phyloP scores from a whole-genome alignment of 2,113 vertebrate species.

The Bostrychus sinensis region DNA sequence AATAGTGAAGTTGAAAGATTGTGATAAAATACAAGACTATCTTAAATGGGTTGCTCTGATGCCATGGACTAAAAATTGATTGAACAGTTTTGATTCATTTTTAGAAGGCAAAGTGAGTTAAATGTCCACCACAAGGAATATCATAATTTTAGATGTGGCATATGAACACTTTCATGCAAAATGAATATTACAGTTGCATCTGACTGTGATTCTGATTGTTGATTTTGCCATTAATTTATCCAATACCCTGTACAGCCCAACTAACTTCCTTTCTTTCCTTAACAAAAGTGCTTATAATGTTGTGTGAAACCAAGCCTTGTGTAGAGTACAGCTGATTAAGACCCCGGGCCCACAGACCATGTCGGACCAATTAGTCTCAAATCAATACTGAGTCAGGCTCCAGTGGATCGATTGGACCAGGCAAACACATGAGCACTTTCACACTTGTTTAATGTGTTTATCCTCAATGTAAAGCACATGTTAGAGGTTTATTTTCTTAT shows the following conservation, averaged over 20 bases:
- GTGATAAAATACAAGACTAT: too few relatives aligned
- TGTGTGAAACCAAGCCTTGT: background rate
- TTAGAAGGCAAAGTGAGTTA: too few relatives aligned
- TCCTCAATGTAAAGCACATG: conserved; percentile 21
- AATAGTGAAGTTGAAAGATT: too few relatives aligned
- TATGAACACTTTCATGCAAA: too few relatives aligned
- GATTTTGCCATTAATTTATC: background rate
- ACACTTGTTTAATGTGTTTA: conserved; percentile 21
- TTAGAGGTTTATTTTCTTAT: conserved; percentile 27
- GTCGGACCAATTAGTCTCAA: background rate
- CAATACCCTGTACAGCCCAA: background rate
- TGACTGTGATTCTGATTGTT: too few relatives aligned
- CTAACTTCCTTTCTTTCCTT: background rate
- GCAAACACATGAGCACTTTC: background rate
- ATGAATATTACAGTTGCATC: too few relatives aligned
- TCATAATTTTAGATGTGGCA: too few relatives aligned
- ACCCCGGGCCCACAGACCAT: background rate
- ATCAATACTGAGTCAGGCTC: background rate
- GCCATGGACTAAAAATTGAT: too few relatives aligned
- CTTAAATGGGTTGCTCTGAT: too few relatives aligned
- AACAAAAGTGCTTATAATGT: background rate
- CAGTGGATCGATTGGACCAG: background rate
- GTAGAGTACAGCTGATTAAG: conserved; percentile 7
- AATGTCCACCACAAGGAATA: too few relatives aligned
- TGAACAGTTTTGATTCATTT: too few relatives aligned